Evolutionary conservation across 92 coral and sea anemone genomes (phyloP), one percentile per base, ranked within the genome.

Genomic region (Bergia puertoricense): DNA sequence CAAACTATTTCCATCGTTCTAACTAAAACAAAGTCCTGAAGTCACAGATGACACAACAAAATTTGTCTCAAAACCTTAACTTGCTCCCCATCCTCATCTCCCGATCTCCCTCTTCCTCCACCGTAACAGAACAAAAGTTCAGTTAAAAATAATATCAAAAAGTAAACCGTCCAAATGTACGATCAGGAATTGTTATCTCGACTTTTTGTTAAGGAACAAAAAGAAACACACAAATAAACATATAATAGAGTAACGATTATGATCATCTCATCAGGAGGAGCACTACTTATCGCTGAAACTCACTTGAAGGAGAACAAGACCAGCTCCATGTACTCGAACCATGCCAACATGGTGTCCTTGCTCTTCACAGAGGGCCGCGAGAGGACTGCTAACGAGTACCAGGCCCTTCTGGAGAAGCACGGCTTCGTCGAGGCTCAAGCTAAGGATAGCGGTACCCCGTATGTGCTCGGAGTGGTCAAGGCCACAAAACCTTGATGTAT

Each of bases 331-430:
- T 84, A 84, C 45, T 84, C 87, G 62, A 67, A 84, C 44, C 87
- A 84, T 37, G 87, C 87, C 79, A 45, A 84, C 68, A 84, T 84
- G 87, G 78, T 84, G 40, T 20, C 66, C 62, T 71, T 84, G 56
- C 87, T 84, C 54, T 84, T 84, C 67, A 84, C 87, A 36, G 87
- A 84, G 51, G 87, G 87, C 56, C 87, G 87, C 15, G 87, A 84
- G 78, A 84, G 87, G 78, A 84, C 87, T 71, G 87, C 66, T 10
- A 84, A 71, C 38, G 87, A 84, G 65, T 84, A 84, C 46, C 22
- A 71, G 78, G 79, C 78, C 40, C 87, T 84, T 73, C 18, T 84
- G 20, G 62, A 84, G 30, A 84, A 84, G 46, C 87, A 84, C 45
- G 87, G 87, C 42, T 84, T 84, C 45, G 62, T 84, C 18, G 87